Conservation (phyloP, 2,113 vertebrate genomes). For the Siphamia tubifer region DNA sequence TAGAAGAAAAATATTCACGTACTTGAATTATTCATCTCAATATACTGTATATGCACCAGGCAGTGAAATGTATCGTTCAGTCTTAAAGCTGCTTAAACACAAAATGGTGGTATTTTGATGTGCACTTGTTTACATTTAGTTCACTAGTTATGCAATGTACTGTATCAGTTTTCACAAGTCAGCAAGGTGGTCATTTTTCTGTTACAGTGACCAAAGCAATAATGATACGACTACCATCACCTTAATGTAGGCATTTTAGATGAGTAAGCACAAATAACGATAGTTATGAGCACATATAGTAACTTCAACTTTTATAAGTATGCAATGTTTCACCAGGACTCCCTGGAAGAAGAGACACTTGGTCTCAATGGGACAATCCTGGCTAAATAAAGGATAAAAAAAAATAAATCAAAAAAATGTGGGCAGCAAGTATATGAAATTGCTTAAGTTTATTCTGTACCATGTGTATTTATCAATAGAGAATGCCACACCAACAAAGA, state of each 20-base stretch:
- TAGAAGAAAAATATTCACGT: constrained; percentile 4
- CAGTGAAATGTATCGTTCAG: constrained; percentile 15
- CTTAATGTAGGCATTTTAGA: constrained; percentile 25
- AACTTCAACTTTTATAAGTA: constrained; percentile 12
- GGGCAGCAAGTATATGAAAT: background rate
- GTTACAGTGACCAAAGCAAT: constrained; percentile 62
- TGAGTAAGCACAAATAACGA: constrained; percentile 52
- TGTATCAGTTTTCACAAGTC: constrained; percentile 31
- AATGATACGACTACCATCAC: constrained; percentile 38
- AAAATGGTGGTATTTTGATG: constrained; percentile 15
- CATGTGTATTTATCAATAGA: constrained; percentile 8
- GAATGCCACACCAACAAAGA: constrained; percentile 24
- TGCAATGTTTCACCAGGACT: no score
- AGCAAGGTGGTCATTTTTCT: constrained; percentile 6
- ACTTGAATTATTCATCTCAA: constrained; percentile 49
- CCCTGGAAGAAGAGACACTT: no score
- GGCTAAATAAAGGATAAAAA: no score
- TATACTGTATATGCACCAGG: constrained; percentile 27
- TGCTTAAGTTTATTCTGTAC: constrained; percentile 3
- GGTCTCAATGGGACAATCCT: no score
- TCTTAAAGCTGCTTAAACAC: constrained; percentile 34
- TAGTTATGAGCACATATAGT: constrained; percentile 28
- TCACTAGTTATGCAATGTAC: constrained; percentile 51
- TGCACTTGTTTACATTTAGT: constrained; percentile 54
- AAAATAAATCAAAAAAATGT: no score